Evolutionary conservation across 2,113 vertebrate species (phyloP).

Genomic region (Tichodroma muraria): DNA sequence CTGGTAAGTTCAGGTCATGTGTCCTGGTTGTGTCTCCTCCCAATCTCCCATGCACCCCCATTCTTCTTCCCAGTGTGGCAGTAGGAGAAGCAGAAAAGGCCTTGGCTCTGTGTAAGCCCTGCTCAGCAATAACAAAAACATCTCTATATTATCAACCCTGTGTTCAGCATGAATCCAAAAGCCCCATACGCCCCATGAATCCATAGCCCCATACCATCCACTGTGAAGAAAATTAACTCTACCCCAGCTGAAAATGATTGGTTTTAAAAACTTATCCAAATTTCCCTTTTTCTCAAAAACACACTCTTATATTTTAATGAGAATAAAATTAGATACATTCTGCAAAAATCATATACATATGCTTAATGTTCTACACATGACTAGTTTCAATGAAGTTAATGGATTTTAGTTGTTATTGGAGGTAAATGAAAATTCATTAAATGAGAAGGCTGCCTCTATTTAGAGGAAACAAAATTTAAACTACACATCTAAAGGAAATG

Average conservation of each 20-base stretch:
- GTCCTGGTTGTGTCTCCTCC: not conserved
- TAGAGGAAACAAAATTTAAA: constrained; percentile 16
- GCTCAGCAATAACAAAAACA: not conserved
- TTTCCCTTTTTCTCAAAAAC: not conserved
- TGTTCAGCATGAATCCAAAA: not conserved
- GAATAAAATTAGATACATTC: not conserved
- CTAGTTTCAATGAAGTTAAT: constrained; percentile 5
- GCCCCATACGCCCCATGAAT: too few species aligned
- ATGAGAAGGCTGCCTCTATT: not conserved
- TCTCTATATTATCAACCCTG: not conserved
- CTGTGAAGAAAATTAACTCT: not conserved
- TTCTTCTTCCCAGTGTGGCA: not conserved
- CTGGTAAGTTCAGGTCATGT: fast-evolving
- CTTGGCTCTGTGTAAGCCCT: not conserved
- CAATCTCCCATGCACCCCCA: not conserved
- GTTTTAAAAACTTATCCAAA: not conserved
- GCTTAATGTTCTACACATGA: constrained; percentile 7
- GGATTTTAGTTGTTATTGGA: not conserved
- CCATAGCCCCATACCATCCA: fast-evolving
- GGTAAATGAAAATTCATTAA: not conserved
- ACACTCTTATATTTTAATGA: not conserved
- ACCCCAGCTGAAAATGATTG: not conserved
- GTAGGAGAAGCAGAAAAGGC: not conserved
- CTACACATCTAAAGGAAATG: not conserved
- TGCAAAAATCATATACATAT: not conserved